phyloP scores from a whole-genome alignment of 2,113 vertebrate species.

The Pteruthius melanotis region DNA sequence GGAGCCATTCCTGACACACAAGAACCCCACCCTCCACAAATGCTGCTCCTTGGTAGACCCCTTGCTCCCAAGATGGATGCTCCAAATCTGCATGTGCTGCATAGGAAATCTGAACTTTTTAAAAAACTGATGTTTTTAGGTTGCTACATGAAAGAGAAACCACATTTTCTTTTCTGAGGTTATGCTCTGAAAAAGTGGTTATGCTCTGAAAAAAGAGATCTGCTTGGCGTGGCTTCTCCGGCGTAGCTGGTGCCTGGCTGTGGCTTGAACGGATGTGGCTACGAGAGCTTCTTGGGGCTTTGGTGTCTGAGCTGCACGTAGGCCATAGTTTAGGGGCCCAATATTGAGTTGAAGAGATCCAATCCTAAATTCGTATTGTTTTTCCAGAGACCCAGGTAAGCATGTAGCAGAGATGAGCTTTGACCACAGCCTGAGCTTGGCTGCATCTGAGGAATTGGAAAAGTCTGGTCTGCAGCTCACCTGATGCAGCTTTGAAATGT shows the following conservation, averaged over 20 bases:
- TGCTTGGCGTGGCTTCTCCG: accelerated
- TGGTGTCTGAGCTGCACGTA: background rate
- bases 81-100: background rate
- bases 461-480: background rate
- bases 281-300: accelerated
- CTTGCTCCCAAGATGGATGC: background rate
- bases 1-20: background rate
- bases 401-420: background rate
- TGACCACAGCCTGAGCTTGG: background rate
- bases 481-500: background rate
- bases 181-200: background rate
- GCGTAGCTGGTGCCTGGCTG: background rate
- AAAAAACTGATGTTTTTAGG: background rate
- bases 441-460: background rate
- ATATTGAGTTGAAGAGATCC: background rate
- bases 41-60: accelerated
- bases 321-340: background rate
- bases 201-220: no score
- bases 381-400: background rate
- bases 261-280: background rate
- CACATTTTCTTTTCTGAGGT: background rate
- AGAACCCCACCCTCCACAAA: background rate
- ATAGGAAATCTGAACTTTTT: background rate
- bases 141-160: background rate
- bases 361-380: background rate